phyloP scores from a whole-genome alignment of 2,113 vertebrate genomes.

The Dromas ardeola region DNA sequence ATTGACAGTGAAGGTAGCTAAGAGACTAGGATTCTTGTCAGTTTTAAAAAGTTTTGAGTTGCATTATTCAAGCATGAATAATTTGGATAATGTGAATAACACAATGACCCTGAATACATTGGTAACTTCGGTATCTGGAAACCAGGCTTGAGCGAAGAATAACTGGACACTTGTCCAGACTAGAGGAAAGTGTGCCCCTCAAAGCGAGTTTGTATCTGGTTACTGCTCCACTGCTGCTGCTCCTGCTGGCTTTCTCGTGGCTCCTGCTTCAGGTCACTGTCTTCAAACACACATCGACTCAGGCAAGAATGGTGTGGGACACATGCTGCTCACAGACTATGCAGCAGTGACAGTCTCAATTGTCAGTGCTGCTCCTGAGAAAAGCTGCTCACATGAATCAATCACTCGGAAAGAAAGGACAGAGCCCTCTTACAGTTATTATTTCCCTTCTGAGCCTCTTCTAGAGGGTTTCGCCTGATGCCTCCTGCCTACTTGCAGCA shows the following conservation, averaged over 20 bases:
- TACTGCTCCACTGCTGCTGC: background rate
- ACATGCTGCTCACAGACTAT: background rate
- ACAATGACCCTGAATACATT: background rate
- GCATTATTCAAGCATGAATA: background rate
- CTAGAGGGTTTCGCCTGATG: background rate
- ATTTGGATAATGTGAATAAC: background rate
- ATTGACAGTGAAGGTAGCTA: background rate
- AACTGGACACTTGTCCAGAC: background rate
- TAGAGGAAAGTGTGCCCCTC: background rate
- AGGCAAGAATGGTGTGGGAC: fast-evolving
- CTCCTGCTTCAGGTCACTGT: background rate
- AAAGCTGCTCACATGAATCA: background rate
- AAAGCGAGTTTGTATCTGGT: background rate
- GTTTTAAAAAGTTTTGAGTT: background rate
- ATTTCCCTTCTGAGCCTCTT: background rate
- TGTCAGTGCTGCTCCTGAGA: background rate
- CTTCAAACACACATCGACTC: background rate
- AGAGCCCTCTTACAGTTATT: background rate
- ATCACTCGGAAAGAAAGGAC: background rate
- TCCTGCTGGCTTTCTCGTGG: background rate
- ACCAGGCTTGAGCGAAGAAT: background rate
- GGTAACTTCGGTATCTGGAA: background rate
- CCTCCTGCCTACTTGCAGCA: background rate
- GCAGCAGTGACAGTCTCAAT: background rate
- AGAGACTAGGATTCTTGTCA: background rate